Percentiles rank a stretch among this genome's conserved stretches.
Evolutionary conservation across 2,888 invertebrate genomes (phyloP).

Genomic region (Rhagonycha fulva): DNA sequence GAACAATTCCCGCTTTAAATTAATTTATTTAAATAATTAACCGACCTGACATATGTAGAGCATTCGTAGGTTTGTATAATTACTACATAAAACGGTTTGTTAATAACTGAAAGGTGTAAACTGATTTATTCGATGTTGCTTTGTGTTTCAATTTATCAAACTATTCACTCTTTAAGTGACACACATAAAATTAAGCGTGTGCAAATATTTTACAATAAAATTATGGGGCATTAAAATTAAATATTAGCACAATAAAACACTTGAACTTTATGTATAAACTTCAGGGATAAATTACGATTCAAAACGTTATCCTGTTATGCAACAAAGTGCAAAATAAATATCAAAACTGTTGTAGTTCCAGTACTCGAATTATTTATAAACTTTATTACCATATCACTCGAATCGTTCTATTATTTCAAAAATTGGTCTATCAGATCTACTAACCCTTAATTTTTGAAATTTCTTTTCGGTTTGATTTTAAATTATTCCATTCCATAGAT

Average conservation of each 20-base stretch:
- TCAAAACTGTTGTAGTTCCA: not conserved
- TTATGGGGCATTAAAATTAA: not conserved
- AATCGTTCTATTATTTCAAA: not conserved
- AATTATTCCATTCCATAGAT: not conserved
- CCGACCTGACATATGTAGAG: not conserved
- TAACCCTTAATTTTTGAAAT: not conserved
- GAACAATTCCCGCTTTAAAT: not conserved
- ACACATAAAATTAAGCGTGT: not conserved
- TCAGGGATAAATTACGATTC: not conserved
- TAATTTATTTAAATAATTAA: not conserved
- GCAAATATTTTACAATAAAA: not conserved
- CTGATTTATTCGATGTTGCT: not conserved
- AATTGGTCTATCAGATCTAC: not conserved
- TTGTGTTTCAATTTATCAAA: not conserved
- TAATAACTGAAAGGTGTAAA: not conserved
- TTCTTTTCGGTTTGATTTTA: not conserved
- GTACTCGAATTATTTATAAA: not conserved
- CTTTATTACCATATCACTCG: not conserved
- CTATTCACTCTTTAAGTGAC: not conserved
- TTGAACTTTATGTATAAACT: not conserved
- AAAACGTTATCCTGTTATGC: not conserved
- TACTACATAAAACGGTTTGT: not conserved
- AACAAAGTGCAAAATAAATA: not conserved
- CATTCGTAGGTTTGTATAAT: not conserved
- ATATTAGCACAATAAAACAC: not conserved